Conservation (phyloP, 2,888 invertebrate genomes). For the Parascotia fuliginaria region DNA sequence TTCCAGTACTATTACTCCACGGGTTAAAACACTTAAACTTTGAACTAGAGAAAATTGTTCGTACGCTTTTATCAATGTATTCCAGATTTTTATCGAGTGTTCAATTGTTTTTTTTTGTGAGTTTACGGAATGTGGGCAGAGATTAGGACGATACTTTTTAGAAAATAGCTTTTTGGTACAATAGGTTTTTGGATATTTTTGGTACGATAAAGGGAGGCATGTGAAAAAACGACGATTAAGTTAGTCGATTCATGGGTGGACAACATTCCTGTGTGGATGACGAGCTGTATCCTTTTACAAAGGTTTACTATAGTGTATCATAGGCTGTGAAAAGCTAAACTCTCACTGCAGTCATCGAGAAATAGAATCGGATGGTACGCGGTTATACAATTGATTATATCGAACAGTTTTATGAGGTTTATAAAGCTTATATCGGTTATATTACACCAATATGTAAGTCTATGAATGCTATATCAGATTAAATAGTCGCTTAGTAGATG, state of each 20-base stretch:
- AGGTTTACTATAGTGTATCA: too few relatives aligned
- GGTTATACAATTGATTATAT: too few relatives aligned
- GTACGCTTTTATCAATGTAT: constrained; percentile 42
- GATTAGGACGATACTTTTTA: constrained; percentile 23
- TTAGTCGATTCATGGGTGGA: not conserved
- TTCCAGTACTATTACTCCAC: constrained; percentile 57
- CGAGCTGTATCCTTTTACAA: too few relatives aligned
- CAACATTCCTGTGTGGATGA: too few relatives aligned
- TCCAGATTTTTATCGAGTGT: constrained; percentile 31
- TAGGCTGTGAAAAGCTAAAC: too few relatives aligned
- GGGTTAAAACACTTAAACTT: constrained; percentile 67
- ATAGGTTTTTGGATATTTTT: constrained; percentile 30
- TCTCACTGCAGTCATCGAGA: too few relatives aligned
- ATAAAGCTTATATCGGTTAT: too few relatives aligned
- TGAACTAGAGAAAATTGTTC: constrained; percentile 49
- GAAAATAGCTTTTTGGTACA: constrained; percentile 27
- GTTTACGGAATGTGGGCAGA: constrained; percentile 18
- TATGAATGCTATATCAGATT: too few relatives aligned
- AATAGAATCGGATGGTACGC: too few relatives aligned
- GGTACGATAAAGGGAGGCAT: constrained; percentile 6
- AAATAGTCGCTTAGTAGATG: too few relatives aligned
- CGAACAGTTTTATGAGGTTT: too few relatives aligned
- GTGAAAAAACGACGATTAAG: constrained; percentile 17
- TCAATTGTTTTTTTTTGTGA: constrained; percentile 39
- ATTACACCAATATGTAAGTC: too few relatives aligned